A percentile compares a stretch with the other conserved stretches of the same genome.
Evolutionary conservation across 2,113 vertebrate genomes (phyloP).

Genomic region (Psophia crepitans): DNA sequence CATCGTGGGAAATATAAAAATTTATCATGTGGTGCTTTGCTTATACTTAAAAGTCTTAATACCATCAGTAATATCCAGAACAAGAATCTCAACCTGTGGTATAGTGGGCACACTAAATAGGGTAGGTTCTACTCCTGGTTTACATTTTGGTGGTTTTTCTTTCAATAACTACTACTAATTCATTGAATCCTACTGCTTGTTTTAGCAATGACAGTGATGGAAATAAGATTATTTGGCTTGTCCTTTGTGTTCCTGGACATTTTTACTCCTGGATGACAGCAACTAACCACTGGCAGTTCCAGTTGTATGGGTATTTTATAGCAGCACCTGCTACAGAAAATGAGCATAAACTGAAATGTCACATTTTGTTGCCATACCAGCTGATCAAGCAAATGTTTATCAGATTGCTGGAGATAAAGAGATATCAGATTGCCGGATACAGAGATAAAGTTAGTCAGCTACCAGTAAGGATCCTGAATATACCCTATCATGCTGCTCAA

Average conservation of each 20-base stretch:
- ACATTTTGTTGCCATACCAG: not conserved
- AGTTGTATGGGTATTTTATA: not conserved
- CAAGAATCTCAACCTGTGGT: not conserved
- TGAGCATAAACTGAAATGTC: not conserved
- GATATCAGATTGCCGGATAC: not conserved
- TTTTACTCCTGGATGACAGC: not conserved
- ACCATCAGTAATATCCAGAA: not conserved
- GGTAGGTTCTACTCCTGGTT: not conserved
- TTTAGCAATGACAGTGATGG: not conserved
- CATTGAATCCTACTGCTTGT: not conserved
- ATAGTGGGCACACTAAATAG: not conserved
- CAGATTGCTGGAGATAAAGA: not conserved
- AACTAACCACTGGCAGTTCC: not conserved
- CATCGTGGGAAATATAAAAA: not conserved
- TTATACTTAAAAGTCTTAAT: not conserved
- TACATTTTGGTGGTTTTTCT: not conserved
- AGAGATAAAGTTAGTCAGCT: not conserved
- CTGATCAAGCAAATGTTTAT: not conserved
- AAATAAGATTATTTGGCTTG: not conserved
- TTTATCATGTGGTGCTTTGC: not conserved
- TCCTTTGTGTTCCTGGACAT: not conserved
- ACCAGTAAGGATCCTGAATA: not conserved
- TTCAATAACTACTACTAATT: not conserved
- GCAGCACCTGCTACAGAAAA: not conserved
- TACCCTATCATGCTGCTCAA: not conserved